phyloP scores from a whole-genome alignment of 1,140 invertebrate species.

The Muscidifurax raptorellus region DNA sequence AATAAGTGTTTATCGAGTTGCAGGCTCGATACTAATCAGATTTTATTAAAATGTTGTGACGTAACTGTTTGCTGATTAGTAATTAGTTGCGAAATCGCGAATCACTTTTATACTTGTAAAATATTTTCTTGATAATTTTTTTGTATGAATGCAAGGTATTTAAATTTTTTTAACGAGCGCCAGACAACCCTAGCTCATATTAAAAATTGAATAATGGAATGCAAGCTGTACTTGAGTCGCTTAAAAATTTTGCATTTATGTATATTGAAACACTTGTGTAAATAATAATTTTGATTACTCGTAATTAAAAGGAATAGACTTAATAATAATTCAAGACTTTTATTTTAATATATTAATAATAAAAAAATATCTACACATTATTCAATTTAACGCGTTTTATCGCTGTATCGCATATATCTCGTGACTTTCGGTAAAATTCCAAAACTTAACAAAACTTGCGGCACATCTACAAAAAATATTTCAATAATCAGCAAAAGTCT shows the following conservation, averaged over 20 bases:
- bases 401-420: slow-evolving; percentile 36
- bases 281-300: slow-evolving; percentile 56
- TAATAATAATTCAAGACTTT: slow-evolving; percentile 36
- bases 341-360: slow-evolving; percentile 36
- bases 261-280: slow-evolving; percentile 54
- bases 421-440: slow-evolving; percentile 48
- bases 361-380: slow-evolving; percentile 20
- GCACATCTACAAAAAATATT: slow-evolving; percentile 61
- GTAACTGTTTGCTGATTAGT: slow-evolving; percentile 43
- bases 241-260: slow-evolving; percentile 55
- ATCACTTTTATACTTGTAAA: slow-evolving; percentile 51
- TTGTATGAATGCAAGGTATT: slow-evolving; percentile 30
- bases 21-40: slow-evolving; percentile 43
- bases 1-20: slow-evolving; percentile 45
- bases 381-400: slow-evolving; percentile 42
- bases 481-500: slow-evolving; percentile 18
- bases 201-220: slow-evolving; percentile 23
- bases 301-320: slow-evolving; percentile 44
- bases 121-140: slow-evolving; percentile 44
- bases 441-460: slow-evolving; percentile 54
- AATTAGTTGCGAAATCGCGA: slow-evolving; percentile 39
- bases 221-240: slow-evolving; percentile 17
- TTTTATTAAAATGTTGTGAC: slow-evolving; percentile 47
- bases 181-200: slow-evolving; percentile 24
- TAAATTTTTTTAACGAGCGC: slow-evolving; percentile 43